These are phyloP conservation scores for Scalopus aquaticus DNA, from an alignment of 2,113 vertebrate genomes.

Conservation along the genomic window DNA sequence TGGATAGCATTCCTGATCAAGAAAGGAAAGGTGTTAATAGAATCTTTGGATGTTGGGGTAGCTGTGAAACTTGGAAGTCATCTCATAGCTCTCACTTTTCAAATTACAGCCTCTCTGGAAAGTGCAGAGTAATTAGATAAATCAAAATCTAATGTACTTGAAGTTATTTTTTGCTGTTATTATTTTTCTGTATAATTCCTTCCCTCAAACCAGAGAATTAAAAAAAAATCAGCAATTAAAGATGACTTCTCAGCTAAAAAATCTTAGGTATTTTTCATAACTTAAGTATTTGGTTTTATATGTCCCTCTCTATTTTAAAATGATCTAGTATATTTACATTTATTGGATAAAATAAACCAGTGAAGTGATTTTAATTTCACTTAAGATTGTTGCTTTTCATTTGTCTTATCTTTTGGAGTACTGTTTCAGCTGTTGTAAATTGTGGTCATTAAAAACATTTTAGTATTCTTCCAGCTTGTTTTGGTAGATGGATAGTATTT, in stretches of 20 bases:
- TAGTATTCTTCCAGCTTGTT: slow-evolving; percentile 13
- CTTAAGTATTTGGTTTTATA: not conserved
- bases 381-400: slow-evolving; percentile 34
- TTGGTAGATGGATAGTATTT: slow-evolving; percentile 9
- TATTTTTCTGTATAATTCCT: not conserved
- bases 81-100: not conserved
- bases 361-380: slow-evolving; percentile 3
- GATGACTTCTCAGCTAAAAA: not conserved
- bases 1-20: not conserved
- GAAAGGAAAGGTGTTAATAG: not conserved
- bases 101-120: not conserved
- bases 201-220: not conserved
- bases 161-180: not conserved
- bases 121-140: not conserved
- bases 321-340: not conserved
- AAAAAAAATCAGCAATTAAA: slow-evolving; percentile 3
- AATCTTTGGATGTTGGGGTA: not conserved
- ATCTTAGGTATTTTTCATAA: not conserved
- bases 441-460: slow-evolving; percentile 39
- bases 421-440: not conserved
- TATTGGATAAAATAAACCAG: not conserved
- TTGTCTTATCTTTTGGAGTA: slow-evolving; percentile 4
- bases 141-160: not conserved
- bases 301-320: not conserved
- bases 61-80: not conserved